Evolutionary conservation across 2,888 invertebrate genomes (phyloP), one percentile per base, ranked within the genome.

Genomic region (Dendrolimus houi): DNA sequence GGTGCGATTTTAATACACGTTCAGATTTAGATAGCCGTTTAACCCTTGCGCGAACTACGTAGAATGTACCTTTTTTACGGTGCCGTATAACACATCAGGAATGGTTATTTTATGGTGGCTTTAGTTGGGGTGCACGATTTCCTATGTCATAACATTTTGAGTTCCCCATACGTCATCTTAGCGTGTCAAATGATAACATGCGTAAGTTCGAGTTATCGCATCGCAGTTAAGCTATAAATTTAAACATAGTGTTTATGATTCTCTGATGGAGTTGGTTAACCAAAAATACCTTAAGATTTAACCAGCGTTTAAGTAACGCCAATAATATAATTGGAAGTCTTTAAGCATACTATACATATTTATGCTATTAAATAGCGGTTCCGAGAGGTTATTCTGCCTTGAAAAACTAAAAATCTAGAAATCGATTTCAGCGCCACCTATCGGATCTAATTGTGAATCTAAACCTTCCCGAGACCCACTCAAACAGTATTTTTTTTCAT

Each of bases 71-170:
- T 82, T 82, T 76, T 87, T 87, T 83, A 87, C 83, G 81, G 83
- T 77, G 76, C 81, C 78, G 76, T 86, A 87, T 88, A 87, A 87
- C 82, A 83, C 78, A 83, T 82, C 78, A 83, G 83, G 75, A 86
- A 88, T 85, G 87, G 87, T 81, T 87, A 84, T 90, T 90, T 89
- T 88, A 90, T 81, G 85, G 81, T 80, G 63, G 55, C 57, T 68
- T 68, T 64, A 66, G 73, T 72, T 74, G 71, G 81, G 81, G 81
- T 69, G 76, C 76, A 76, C 76, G 79, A 83, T 83, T 81, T 82
- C 74, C 69, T 67, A 67, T 85, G 88, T 87, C 88, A 89, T 87
- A 87, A 88, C 87, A 87, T 89, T 88, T 80, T 81, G 83, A 81
- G 82, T 83, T 79, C 81, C 74, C 72, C 79, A 85, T 87, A 82